Evolutionary conservation across 2,113 vertebrate species (phyloP).

Genomic region (Indicator indicator): DNA sequence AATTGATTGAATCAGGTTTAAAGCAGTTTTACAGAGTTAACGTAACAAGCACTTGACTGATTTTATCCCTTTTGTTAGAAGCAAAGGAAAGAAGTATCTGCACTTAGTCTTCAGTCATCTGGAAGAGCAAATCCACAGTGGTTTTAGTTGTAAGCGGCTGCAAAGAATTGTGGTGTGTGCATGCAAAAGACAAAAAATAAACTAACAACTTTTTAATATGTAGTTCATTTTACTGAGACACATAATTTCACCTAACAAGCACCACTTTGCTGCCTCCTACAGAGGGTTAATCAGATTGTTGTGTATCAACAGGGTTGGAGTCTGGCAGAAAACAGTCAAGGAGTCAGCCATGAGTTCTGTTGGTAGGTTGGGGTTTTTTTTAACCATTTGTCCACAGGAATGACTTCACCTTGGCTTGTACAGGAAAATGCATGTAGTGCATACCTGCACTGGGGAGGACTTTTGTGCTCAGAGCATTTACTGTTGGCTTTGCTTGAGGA

Average conservation of each 20-base stretch:
- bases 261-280: background rate
- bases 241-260: slow-evolving; percentile 27
- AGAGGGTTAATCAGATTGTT: slow-evolving; percentile 29
- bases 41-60: slow-evolving; percentile 7
- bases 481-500: background rate
- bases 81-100: slow-evolving; percentile 33
- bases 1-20: slow-evolving; percentile 44
- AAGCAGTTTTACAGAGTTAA: slow-evolving; percentile 24
- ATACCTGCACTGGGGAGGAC: background rate
- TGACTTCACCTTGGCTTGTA: background rate
- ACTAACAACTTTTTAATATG: background rate
- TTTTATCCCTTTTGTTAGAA: slow-evolving; percentile 16
- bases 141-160: slow-evolving; percentile 28
- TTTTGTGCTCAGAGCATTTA: background rate
- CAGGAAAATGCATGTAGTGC: background rate
- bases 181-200: background rate
- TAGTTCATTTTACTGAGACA: slow-evolving; percentile 27
- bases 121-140: background rate
- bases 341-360: background rate
- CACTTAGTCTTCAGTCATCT: slow-evolving; percentile 24
- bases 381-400: background rate
- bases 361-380: background rate
- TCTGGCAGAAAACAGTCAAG: slow-evolving; percentile 6
- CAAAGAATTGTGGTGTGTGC: background rate
- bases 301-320: background rate